Base-by-base conservation (phyloP, 2,888 invertebrate species). In the Hecatera dysodea region DNA sequence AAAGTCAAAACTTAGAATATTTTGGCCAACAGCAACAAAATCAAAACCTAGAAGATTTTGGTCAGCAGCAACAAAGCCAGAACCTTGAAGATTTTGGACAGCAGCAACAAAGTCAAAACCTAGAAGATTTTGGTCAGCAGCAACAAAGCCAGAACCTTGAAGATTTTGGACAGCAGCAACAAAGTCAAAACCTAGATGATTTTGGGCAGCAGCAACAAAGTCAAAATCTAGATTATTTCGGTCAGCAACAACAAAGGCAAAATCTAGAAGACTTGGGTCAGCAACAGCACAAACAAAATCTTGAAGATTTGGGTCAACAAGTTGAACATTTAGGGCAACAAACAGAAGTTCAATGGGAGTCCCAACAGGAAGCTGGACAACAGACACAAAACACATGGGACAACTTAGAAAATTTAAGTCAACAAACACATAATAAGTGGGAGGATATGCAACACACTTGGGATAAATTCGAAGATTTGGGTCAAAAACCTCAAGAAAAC, bases 321-420 rank as follows among this genome's bases (percentile, higher is more conserved):
- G 63, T 68, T n/a, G 80, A 62, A 71, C 72, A 78, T 80, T 61
- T 75, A 29, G 75, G 63, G 0, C 80, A 82, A 84, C 61, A 80
- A 87, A 53, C 73, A 84, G 68, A 86, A 89, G 81, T 65, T 64
- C 50, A 52, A 27, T 82, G 75, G 75, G 78, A 86, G 24, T 11
- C 70, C 9, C 90, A 90, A 74, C 87, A 90, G 69, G 78, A 86
- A 83, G 52, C 68, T 50, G 81, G 84, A 3, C 90, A 92, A 71
- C 85, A 89, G 80, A 77, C 78, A 39, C 86, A 85, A 83, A 88
- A 79, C 36, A 72, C 79, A 29, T 87, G 86, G 86, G 83, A 84
- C 24, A 85, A 87, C 33, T 64, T 86, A 63, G 89, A 90, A 78
- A 76, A 89, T 64, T 77, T 89, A 61, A 88, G 84, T 56, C 93